Evolutionary conservation across 2,113 vertebrate species (phyloP).

Genomic region (Nipponia nippon): DNA sequence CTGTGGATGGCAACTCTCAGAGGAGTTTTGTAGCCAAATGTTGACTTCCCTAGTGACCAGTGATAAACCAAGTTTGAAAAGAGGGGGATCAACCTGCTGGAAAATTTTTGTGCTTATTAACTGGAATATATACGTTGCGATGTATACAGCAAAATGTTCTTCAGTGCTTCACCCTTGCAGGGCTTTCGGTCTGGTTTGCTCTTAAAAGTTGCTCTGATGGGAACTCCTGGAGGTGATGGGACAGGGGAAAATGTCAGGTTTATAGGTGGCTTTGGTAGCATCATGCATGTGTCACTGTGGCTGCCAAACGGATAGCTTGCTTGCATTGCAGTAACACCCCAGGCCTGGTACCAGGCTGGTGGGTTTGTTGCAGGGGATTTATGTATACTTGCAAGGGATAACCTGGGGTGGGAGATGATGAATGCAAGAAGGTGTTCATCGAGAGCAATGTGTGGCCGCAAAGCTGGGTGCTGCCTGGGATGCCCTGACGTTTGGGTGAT

Average conservation of each 20-base stretch:
- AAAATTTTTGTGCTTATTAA: background rate
- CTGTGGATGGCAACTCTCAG: background rate
- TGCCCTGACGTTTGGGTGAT: background rate
- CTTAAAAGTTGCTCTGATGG: background rate
- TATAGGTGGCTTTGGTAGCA: fast-evolving
- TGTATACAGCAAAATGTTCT: background rate
- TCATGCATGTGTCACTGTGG: fast-evolving
- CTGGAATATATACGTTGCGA: background rate
- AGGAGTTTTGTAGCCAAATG: background rate
- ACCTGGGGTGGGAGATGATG: background rate
- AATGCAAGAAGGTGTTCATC: background rate
- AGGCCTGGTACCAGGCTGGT: background rate
- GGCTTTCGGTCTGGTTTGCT: background rate
- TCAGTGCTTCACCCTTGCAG: background rate
- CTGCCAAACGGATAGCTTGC: background rate
- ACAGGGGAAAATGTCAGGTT: background rate
- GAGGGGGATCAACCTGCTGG: background rate
- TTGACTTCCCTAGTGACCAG: background rate
- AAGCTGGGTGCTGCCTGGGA: background rate
- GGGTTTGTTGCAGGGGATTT: background rate
- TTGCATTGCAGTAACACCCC: background rate
- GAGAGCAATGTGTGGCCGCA: fast-evolving
- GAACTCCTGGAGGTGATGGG: background rate
- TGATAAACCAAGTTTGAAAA: background rate
- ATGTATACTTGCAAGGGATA: background rate